These are phyloP conservation scores for Drosophila aff. DNA, from an alignment of 1,140 invertebrate species.

Conservation along the genomic window DNA sequence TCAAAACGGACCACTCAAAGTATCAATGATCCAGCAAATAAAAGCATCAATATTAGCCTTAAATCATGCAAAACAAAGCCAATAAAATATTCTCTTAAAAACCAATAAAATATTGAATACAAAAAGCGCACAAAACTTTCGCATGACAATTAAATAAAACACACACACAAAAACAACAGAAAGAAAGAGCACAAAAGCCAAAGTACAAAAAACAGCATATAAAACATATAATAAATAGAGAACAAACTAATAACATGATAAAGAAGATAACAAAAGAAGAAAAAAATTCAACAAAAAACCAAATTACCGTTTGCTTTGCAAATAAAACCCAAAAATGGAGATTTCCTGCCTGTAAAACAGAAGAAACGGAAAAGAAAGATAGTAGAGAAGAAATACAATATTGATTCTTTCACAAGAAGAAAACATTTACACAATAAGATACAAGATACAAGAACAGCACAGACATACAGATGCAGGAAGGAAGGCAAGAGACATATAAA, in stretches of 20 bases:
- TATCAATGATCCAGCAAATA: background rate
- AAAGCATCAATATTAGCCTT: background rate
- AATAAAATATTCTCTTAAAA: conserved; percentile 3
- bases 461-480: conserved; percentile 11
- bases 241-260: conserved; percentile 41
- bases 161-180: conserved; percentile 19
- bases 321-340: conserved; percentile 85
- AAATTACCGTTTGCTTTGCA: conserved; percentile 85
- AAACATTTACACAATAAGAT: conserved; percentile 11
- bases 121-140: conserved; percentile 34
- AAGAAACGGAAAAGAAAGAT: conserved; percentile 70
- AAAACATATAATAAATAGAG: conserved; percentile 30
- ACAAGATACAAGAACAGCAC: conserved; percentile 23
- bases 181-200: conserved; percentile 22
- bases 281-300: conserved; percentile 33
- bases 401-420: conserved; percentile 35
- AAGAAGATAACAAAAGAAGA: conserved; percentile 18
- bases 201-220: conserved; percentile 13
- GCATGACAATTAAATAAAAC: conserved; percentile 49
- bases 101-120: conserved; percentile 13
- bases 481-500: background rate
- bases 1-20: background rate
- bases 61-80: conserved; percentile 9
- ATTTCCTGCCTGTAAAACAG: conserved; percentile 84
- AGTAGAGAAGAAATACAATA: conserved; percentile 69